A percentile compares a stretch with the other conserved stretches of the same genome.
Evolutionary conservation across 2,113 vertebrate genomes (phyloP).

Genomic region (Ameiurus melas): DNA sequence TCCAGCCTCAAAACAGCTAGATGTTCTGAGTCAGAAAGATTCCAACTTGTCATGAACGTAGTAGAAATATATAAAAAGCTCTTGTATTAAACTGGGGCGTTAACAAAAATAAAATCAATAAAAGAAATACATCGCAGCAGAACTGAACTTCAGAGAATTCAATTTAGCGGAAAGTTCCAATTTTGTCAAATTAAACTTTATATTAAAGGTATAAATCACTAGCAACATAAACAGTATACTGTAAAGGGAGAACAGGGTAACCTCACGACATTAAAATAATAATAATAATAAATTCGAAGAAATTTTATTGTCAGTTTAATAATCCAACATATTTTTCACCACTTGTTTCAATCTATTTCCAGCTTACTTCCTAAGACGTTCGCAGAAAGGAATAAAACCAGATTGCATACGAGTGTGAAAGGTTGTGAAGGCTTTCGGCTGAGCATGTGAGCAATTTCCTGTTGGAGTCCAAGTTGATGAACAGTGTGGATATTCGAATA

Average conservation of each 20-base stretch:
- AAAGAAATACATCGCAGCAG: not conserved
- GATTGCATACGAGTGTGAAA: no score
- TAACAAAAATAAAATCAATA: not conserved
- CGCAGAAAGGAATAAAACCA: no score
- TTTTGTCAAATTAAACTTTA: not conserved
- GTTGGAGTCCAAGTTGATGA: not conserved
- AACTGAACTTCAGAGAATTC: not conserved
- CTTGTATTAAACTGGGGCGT: not conserved
- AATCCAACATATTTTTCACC: not conserved
- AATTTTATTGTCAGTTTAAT: not conserved
- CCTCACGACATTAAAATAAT: not conserved
- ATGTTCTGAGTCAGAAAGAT: not conserved
- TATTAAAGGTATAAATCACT: not conserved
- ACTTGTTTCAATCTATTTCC: not conserved
- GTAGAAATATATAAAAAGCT: not conserved
- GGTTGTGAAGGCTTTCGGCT: not conserved
- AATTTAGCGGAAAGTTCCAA: not conserved
- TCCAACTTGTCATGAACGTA: not conserved
- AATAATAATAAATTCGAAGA: not conserved
- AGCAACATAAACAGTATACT: no score
- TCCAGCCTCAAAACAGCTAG: not conserved
- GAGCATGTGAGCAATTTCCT: not conserved
- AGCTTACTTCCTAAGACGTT: not conserved
- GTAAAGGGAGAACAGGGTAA: not conserved
- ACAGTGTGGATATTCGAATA: conserved; percentile 1